phyloP scores from a whole-genome alignment of 2,797 vertebrate genomes.

The Tragopan temminckii region DNA sequence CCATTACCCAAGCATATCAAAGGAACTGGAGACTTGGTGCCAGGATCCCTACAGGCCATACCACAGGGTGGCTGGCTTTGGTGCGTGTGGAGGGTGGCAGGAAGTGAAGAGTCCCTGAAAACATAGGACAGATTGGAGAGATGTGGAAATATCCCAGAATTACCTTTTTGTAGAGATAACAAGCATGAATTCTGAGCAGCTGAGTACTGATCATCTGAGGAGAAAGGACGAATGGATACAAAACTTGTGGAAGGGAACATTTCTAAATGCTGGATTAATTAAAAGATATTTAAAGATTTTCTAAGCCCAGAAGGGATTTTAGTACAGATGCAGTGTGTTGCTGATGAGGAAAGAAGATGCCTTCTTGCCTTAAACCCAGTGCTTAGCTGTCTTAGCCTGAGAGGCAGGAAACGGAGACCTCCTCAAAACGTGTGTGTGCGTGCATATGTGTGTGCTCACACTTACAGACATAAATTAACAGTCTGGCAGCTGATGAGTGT shows the following conservation, averaged over 20 bases:
- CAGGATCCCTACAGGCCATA: accelerated
- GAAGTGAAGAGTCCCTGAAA: neutral
- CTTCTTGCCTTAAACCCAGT: neutral
- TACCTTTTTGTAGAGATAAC: neutral
- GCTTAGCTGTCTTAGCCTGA: neutral
- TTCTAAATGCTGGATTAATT: slow-evolving; percentile 8
- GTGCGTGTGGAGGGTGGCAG: accelerated
- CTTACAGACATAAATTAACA: slow-evolving; percentile 33
- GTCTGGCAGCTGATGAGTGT: slow-evolving; percentile 27
- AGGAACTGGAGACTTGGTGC: neutral
- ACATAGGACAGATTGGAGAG: neutral
- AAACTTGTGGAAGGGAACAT: neutral
- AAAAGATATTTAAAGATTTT: neutral
- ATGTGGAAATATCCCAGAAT: neutral
- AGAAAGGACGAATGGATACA: neutral
- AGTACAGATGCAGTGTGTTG: neutral
- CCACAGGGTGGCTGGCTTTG: neutral
- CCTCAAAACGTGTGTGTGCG: neutral
- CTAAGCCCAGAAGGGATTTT: neutral
- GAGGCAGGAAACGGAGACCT: neutral
- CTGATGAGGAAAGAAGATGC: neutral
- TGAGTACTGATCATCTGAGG: neutral
- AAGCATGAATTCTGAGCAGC: neutral
- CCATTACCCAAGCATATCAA: neutral
- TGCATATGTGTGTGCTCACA: neutral